phyloP scores from a whole-genome alignment of 2,113 vertebrate species.

The Melanerpes aurifrons region DNA sequence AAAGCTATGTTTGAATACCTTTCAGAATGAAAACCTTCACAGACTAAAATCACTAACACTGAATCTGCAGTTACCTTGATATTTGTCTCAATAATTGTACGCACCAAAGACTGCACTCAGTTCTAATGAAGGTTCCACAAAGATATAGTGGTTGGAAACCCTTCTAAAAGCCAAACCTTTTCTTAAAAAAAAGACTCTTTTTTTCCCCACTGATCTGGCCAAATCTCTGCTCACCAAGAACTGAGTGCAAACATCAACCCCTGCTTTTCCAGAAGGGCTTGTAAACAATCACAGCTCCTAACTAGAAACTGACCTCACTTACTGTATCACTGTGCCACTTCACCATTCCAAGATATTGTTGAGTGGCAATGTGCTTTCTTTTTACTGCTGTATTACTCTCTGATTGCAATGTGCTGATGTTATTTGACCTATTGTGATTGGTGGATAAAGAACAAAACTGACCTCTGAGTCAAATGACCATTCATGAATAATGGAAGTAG shows the following conservation, averaged over 20 bases:
- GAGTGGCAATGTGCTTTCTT: neutral
- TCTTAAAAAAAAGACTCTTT: neutral
- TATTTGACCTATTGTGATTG: neutral
- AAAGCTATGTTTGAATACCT: neutral
- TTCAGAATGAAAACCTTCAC: neutral
- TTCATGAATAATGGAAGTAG: neutral
- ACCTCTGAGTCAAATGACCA: neutral
- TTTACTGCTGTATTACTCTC: neutral
- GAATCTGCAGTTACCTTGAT: neutral
- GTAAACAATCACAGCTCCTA: conserved; percentile 19
- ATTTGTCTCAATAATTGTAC: neutral
- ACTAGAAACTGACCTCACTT: conserved; percentile 18
- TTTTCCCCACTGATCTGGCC: conserved; percentile 31
- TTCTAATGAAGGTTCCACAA: neutral
- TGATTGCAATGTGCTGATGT: neutral
- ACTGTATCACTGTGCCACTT: neutral
- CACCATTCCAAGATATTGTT: neutral
- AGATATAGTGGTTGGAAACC: neutral
- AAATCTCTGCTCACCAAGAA: conserved; percentile 10
- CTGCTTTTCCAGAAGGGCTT: conserved; percentile 6
- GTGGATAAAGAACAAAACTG: neutral
- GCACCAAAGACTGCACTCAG: neutral
- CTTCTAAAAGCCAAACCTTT: neutral
- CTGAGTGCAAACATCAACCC: neutral
- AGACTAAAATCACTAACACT: neutral